These are phyloP conservation scores for Hyaena hyaena DNA, from an alignment of 2,113 vertebrate genomes.

Conservation along the genomic window DNA sequence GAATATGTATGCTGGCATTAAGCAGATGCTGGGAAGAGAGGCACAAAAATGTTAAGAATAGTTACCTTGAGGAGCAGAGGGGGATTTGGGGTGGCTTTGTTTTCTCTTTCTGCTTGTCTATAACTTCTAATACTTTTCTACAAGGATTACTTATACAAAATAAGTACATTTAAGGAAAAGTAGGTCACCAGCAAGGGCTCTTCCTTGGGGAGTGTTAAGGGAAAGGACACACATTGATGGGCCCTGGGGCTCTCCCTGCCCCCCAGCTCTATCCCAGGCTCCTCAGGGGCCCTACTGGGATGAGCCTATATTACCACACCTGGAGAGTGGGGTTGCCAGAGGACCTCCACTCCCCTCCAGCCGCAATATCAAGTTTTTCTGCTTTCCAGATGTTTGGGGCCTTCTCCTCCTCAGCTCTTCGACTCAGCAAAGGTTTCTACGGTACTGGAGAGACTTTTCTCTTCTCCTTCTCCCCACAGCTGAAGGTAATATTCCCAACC, in stretches of 20 bases:
- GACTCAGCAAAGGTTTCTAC: slow-evolving; percentile 85
- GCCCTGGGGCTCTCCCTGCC: fast-evolving
- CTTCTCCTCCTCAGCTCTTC: slow-evolving; percentile 83
- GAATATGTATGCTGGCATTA: not conserved
- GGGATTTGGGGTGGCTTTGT: not conserved
- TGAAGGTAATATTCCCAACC: slow-evolving; percentile 84
- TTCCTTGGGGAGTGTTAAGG: not conserved
- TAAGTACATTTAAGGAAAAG: not conserved
- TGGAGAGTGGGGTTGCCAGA: not conserved
- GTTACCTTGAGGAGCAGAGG: not conserved
- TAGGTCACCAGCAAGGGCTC: not conserved
- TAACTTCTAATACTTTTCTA: not conserved
- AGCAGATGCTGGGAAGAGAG: not conserved
- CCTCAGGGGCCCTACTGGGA: not conserved
- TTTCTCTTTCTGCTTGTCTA: not conserved
- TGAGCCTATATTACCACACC: not conserved
- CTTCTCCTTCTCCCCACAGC: slow-evolving; percentile 86
- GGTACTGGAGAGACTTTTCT: slow-evolving; percentile 89
- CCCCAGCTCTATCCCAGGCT: not conserved
- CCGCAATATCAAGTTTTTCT: not conserved
- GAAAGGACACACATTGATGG: not conserved
- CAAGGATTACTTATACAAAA: not conserved
- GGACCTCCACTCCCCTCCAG: not conserved
- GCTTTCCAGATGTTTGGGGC: slow-evolving; percentile 85
- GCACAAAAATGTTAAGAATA: not conserved